Conservation (phyloP, 2,113 vertebrate species). For the Plectropomus leopardus region DNA sequence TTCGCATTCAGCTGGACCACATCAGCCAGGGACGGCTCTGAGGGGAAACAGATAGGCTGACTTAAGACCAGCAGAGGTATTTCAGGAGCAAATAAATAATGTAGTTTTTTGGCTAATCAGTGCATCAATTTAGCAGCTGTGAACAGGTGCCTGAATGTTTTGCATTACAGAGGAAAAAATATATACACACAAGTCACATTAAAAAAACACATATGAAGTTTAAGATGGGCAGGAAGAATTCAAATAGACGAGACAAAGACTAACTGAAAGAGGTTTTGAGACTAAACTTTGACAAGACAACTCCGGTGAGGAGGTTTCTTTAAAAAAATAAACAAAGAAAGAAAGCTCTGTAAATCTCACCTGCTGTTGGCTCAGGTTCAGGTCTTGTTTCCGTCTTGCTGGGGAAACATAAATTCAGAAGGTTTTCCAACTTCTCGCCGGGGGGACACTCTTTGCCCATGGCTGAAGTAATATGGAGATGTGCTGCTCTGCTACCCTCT, state of each 20-base stretch:
- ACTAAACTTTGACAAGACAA: background rate
- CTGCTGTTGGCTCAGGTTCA: slow-evolving; percentile 8
- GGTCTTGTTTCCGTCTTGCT: accelerated
- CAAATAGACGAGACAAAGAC: background rate
- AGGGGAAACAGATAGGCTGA: background rate
- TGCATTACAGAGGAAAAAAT: background rate
- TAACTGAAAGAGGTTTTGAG: background rate
- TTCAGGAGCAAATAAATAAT: background rate
- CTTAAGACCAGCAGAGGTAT: background rate
- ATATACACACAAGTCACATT: background rate
- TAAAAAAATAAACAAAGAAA: background rate
- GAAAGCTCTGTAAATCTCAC: slow-evolving; percentile 45
- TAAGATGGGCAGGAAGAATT: background rate
- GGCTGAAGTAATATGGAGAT: slow-evolving; percentile 4
- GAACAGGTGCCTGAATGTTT: background rate
- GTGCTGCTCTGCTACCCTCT: slow-evolving; percentile 11
- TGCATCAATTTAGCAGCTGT: background rate
- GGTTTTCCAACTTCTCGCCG: slow-evolving; percentile 40
- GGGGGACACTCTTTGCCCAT: slow-evolving; percentile 58
- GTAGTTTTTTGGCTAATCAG: no score
- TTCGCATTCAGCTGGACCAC: slow-evolving; percentile 4
- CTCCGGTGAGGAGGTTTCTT: background rate
- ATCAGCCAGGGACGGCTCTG: slow-evolving; percentile 23
- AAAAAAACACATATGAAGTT: background rate
- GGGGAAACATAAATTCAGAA: accelerated